Evolutionary conservation across 2,797 vertebrate genomes (phyloP).

Genomic region (Oreortyx pictus): DNA sequence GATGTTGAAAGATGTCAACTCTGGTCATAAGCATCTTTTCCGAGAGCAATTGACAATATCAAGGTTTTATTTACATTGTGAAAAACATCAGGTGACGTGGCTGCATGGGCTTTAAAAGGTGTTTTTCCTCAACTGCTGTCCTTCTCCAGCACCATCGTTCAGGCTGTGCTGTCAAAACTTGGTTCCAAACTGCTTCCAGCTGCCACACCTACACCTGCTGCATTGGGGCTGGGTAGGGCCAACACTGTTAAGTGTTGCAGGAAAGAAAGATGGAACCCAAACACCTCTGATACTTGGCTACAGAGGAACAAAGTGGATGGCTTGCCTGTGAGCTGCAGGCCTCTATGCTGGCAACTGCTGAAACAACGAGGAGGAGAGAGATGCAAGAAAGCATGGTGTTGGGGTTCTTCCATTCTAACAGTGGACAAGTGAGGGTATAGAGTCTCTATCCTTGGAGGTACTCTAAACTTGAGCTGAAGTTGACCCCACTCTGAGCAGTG

Average conservation of each 20-base stretch:
- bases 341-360: neutral
- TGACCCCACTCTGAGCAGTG: neutral
- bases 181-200: too few relatives aligned
- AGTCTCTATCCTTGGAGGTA: neutral
- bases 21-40: neutral
- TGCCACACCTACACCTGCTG: too few relatives aligned
- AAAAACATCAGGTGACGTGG: neutral
- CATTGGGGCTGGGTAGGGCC: neutral
- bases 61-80: neutral
- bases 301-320: neutral
- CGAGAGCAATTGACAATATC: neutral
- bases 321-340: fast-evolving
- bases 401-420: fast-evolving
- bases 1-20: neutral
- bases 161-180: too few relatives aligned
- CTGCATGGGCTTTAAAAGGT: neutral
- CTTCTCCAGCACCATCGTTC: too few relatives aligned
- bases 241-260: neutral
- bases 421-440: neutral
- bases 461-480: neutral
- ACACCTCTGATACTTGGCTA: neutral
- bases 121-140: neutral
- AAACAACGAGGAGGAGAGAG: neutral
- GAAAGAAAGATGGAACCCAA: neutral
- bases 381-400: too few relatives aligned